These are phyloP conservation scores for Venustaconcha ellipsiformis DNA, from an alignment of 1,140 invertebrate genomes.

Conservation along the genomic window DNA sequence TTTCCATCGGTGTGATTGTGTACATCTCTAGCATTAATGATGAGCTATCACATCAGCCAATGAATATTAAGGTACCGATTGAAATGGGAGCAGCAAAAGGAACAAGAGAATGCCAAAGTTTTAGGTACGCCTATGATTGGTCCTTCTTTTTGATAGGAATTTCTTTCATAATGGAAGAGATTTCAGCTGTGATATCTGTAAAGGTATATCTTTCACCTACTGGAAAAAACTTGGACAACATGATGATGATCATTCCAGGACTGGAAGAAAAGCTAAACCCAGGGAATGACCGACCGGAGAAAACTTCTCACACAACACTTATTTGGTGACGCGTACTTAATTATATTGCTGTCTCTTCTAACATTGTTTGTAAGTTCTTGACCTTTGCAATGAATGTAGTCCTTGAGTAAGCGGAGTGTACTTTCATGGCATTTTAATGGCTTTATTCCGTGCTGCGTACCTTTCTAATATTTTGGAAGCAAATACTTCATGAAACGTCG, in stretches of 20 bases:
- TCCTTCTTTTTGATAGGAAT: constrained; percentile 26
- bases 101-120: neutral
- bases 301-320: constrained; percentile 8
- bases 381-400: no score
- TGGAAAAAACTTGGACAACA: constrained; percentile 11
- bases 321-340: constrained; percentile 13
- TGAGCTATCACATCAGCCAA: constrained; percentile 12
- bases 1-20: constrained; percentile 23
- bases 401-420: no score
- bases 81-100: neutral
- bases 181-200: constrained; percentile 28
- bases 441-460: no score
- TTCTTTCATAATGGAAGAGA: constrained; percentile 24
- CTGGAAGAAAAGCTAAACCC: constrained; percentile 18
- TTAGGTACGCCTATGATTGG: constrained; percentile 25
- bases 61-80: no score
- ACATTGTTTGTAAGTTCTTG: no score
- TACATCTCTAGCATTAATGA: constrained; percentile 30
- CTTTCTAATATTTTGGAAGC: no score
- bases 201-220: constrained; percentile 16
- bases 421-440: no score
- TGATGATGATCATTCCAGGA: constrained; percentile 26
- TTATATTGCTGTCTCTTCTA: no score
- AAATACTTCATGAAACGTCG: no score
- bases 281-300: constrained; percentile 1